Evolutionary conservation across 1,140 invertebrate genomes (phyloP), one percentile per base, ranked within the genome.

Genomic region (Bombus vancouverensis): DNA sequence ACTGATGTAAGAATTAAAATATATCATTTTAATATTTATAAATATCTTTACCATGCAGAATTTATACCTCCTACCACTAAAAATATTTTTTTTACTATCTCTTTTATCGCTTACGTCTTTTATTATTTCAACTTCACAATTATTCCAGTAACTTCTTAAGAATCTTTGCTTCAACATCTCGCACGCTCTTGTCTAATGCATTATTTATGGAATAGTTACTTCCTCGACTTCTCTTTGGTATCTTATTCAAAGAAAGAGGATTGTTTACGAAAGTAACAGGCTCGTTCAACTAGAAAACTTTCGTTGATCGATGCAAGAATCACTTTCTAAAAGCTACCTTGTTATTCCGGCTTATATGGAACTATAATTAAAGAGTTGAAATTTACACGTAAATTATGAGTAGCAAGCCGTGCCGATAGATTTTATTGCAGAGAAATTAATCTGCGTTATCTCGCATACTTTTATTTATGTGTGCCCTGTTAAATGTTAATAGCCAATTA

Each of bases 361-460:
- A 47, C 22, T 68, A 42, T 32, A 68, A 79, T 79, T 68, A 79
- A 70, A 37, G 62, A 79, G 8, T 28, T 78, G 39, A 65, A 66
- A 78, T 66, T 78, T 44, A 42, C 76, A 42, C 39, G n/a, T 34
- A 53, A 22, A 22, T 22, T 22, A n/a, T 25, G 28, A 28, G 39
- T 28, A 18, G 28, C 9, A 76, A 68, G n/a, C 15, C 10, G 32
- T 9, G 18, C 8, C 12, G 75, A 13, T n/a, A 6, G n/a, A 32
- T 66, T 79, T 79, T n/a, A 44, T 66, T 44, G n/a, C 28, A 34
- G 62, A 47, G 42, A 79, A 79, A 79, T 79, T 66, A 66, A 78
- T 78, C n/a, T 22, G 10, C 37, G 18, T 65, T 66, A 66, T 44
- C 59, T 32, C 13, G n/a, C 22, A n/a, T 4, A 10, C 8, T 42